phyloP scores from a whole-genome alignment of 2,888 invertebrate genomes.

The Scotopteryx bipunctaria region DNA sequence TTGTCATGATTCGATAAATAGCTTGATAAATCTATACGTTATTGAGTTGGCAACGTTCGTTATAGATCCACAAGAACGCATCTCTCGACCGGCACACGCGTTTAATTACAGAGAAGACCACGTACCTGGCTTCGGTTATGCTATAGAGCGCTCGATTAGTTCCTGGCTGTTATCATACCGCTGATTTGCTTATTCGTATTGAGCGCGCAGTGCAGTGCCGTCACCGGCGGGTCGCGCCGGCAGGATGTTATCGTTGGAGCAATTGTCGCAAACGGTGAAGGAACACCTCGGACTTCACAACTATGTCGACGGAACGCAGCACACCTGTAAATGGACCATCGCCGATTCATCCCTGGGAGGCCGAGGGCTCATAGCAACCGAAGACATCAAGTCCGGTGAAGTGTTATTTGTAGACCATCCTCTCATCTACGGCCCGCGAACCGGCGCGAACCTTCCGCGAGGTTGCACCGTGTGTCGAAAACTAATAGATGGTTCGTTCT shows the following conservation, averaged over 20 bases:
- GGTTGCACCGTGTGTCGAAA: slow-evolving; percentile 87
- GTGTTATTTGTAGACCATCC: slow-evolving; percentile 88
- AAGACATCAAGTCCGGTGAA: slow-evolving; percentile 86
- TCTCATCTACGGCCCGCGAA: slow-evolving; percentile 87
- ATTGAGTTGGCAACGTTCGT: slow-evolving; percentile 64
- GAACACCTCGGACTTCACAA: slow-evolving; percentile 69
- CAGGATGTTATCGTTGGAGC: slow-evolving; percentile 81
- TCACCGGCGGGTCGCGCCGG: slow-evolving; percentile 68
- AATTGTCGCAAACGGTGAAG: slow-evolving; percentile 75
- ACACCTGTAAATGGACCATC: slow-evolving; percentile 83
- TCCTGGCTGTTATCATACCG: slow-evolving; percentile 71
- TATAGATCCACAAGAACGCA: slow-evolving; percentile 57
- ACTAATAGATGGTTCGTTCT: slow-evolving; percentile 60
- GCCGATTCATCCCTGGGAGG: slow-evolving; percentile 85
- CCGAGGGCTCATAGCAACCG: slow-evolving; percentile 87
- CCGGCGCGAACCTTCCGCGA: slow-evolving; percentile 77
- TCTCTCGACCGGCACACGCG: slow-evolving; percentile 55
- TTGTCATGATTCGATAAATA: slow-evolving; percentile 41
- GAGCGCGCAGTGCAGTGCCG: slow-evolving; percentile 73
- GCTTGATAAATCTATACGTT: slow-evolving; percentile 55
- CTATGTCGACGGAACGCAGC: slow-evolving; percentile 49
- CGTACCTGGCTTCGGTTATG: slow-evolving; percentile 61
- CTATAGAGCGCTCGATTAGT: slow-evolving; percentile 61
- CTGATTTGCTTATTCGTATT: slow-evolving; percentile 70
- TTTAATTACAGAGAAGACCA: slow-evolving; percentile 67